Evolutionary conservation across 2,797 vertebrate species (phyloP), one percentile per base, ranked within the genome.

Genomic region (Sebastes vulpes): DNA sequence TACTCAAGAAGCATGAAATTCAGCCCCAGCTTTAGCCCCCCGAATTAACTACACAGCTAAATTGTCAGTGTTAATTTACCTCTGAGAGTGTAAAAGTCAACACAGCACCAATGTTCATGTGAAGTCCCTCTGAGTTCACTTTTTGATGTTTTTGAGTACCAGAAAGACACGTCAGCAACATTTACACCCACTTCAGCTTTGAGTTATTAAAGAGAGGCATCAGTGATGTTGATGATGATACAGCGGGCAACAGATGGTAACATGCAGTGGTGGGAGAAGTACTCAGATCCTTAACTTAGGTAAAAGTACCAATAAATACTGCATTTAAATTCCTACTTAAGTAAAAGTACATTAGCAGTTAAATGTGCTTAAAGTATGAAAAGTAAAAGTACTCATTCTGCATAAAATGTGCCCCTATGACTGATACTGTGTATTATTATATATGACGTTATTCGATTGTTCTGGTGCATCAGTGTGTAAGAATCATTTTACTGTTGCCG

Each of bases 1-100:
- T 70, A 88, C 79, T 91, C 89, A 89, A 87, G 79, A 85, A 91
- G 88, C 91, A 86, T 91, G 84, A 91, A 88, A 94, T 94, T 65
- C 88, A 65, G 79, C 87, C 86, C n/a, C 54, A 38, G 86, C 52
- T 86, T 85, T 81, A 83, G 82, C 76, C 82, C 72, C 53, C 38
- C 78, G 68, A 90, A 83, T 86, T 66, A 86, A 88, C 86, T 53
- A 28, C 78, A 82, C 61, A 46, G 70, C 72, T 74, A 81, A 87
- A 86, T 74, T 74, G 71, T 75, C 57, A 52, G 71, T 74, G 52
- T 84, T 84, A 67, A 89, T 89, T 90, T 86, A 91, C 81, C 83
- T 89, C 75, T 54, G 73, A 84, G 65, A 84, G 46, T 50, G 54
- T 77, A 65, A 72, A 75, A 79, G 69, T 77, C 64, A 86, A 85